phyloP scores from a whole-genome alignment of 2,888 invertebrate genomes.

The Nomada ruficornis region DNA sequence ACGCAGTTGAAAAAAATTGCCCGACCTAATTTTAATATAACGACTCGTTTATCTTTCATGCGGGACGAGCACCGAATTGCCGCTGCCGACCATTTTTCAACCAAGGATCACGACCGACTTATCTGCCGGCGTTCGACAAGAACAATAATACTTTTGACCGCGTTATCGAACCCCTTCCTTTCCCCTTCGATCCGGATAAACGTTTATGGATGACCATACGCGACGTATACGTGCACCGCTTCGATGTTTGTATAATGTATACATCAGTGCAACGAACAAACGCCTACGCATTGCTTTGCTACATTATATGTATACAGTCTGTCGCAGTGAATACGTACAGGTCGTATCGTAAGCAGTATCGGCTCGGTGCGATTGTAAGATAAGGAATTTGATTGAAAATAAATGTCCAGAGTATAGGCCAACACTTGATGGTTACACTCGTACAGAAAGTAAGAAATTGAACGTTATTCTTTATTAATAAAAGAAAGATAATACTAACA shows the following conservation, averaged over 20 bases:
- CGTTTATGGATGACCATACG: background rate
- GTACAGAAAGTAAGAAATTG: too few species aligned
- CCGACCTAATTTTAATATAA: constrained; percentile 1
- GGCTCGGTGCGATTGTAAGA: too few species aligned
- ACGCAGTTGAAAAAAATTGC: background rate
- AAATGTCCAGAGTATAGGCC: too few species aligned
- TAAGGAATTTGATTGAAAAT: too few species aligned
- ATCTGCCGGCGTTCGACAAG: background rate
- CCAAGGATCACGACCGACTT: background rate
- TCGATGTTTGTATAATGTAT: background rate
- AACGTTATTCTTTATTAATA: too few species aligned
- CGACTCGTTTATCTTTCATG: background rate
- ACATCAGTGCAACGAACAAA: background rate
- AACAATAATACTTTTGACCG: constrained; percentile 34
- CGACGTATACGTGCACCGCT: background rate
- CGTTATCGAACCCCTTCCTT: background rate
- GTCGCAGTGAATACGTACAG: too few species aligned
- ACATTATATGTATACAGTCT: background rate
- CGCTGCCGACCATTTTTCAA: background rate
- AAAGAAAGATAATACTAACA: too few species aligned
- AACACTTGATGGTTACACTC: too few species aligned
- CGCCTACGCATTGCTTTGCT: background rate
- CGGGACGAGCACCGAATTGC: background rate
- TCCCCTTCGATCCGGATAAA: background rate
- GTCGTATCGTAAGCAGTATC: too few species aligned